A percentile compares a stretch with the other conserved stretches of the same genome.
phyloP scores from a whole-genome alignment of 2,888 invertebrate species.

The Monochamus alternatus region DNA sequence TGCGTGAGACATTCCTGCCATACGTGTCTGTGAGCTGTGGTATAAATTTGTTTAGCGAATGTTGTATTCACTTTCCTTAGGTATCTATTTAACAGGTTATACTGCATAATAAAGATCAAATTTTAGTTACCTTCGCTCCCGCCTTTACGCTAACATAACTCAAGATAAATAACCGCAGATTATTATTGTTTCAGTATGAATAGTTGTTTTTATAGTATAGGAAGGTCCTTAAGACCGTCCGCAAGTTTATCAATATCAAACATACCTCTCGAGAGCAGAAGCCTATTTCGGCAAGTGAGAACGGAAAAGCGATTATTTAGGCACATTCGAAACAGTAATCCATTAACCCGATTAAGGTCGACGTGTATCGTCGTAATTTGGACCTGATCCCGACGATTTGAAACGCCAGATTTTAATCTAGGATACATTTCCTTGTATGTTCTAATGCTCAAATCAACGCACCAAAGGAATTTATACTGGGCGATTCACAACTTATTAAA shows the following conservation, averaged over 20 bases:
- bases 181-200: neutral
- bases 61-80: no score
- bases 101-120: no score
- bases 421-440: neutral
- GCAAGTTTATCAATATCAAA: slow-evolving; percentile 3
- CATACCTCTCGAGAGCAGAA: neutral
- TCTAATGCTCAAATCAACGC: no score
- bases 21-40: no score
- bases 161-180: no score
- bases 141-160: no score
- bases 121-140: no score
- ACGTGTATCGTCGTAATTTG: neutral
- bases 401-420: slow-evolving; percentile 1
- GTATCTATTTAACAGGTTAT: no score
- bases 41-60: no score
- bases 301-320: slow-evolving; percentile 1
- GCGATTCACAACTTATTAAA: no score
- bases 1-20: no score
- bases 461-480: no score
- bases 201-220: neutral
- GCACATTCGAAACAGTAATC: slow-evolving; percentile 7
- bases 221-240: neutral
- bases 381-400: neutral
- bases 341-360: slow-evolving; percentile 13
- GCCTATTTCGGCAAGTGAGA: slow-evolving; percentile 3